Evolutionary conservation across 2,797 vertebrate species (phyloP).

Genomic region (Cetoscarus ocellatus): DNA sequence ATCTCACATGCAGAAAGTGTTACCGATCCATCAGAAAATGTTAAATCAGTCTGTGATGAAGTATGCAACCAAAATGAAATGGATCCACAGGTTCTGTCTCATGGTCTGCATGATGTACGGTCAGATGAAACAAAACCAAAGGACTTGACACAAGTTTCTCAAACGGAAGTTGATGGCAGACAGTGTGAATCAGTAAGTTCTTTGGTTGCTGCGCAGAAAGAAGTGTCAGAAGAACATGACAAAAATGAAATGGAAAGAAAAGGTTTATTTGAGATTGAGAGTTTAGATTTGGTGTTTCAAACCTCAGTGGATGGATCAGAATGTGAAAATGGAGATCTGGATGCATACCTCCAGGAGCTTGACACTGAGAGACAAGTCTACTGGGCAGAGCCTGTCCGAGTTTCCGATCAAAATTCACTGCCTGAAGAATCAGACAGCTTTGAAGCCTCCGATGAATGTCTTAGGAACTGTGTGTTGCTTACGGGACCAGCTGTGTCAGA

Average conservation of each 20-base stretch:
- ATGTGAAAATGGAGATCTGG: slow-evolving; percentile 47
- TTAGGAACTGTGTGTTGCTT: not conserved
- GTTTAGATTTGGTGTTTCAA: slow-evolving; percentile 56
- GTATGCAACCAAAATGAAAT: slow-evolving; percentile 26
- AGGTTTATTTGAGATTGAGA: slow-evolving; percentile 31
- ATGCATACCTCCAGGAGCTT: slow-evolving; percentile 56
- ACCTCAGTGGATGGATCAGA: slow-evolving; percentile 65
- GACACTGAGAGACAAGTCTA: slow-evolving; percentile 60
- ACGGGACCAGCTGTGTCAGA: not conserved
- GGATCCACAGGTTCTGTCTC: not conserved
- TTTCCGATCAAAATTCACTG: slow-evolving; percentile 26
- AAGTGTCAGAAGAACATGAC: not conserved
- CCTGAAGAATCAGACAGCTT: slow-evolving; percentile 21
- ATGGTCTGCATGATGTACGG: not conserved
- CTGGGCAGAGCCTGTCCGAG: slow-evolving; percentile 69
- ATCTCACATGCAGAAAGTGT: slow-evolving; percentile 26
- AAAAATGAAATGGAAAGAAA: slow-evolving; percentile 1
- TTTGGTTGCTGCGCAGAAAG: not conserved
- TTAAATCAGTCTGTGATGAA: slow-evolving; percentile 1
- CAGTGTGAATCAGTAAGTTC: not conserved
- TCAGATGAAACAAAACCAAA: slow-evolving; percentile 13
- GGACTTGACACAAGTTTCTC: not conserved
- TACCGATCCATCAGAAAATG: slow-evolving; percentile 5
- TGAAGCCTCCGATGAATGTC: slow-evolving; percentile 25
- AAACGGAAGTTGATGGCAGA: not conserved